phyloP scores from a whole-genome alignment of 37 sponge, comb jelly and placozoan genomes.

The Chondrilla cf. caribensis region DNA sequence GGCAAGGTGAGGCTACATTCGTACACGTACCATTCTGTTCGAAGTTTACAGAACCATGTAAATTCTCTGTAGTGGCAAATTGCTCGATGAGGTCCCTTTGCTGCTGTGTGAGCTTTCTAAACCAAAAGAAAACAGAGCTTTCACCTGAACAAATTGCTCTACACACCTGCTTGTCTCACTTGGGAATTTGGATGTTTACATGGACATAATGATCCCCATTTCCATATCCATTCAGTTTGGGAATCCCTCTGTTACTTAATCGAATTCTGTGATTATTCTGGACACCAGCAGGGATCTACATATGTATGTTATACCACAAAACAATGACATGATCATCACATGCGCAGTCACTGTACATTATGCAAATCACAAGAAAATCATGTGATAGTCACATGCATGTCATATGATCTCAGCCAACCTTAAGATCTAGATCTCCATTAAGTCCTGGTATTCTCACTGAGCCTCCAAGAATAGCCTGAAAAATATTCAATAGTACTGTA shows the following conservation, averaged over 20 bases:
- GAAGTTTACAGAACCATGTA: constrained; percentile 40
- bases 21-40: neutral
- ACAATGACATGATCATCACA: neutral
- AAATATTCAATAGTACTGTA: neutral
- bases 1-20: no score
- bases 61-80: constrained; percentile 52
- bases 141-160: neutral
- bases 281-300: constrained; percentile 83
- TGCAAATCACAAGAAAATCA: neutral
- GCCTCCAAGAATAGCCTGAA: constrained; percentile 84
- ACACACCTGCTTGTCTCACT: constrained; percentile 38
- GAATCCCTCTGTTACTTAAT: constrained; percentile 75
- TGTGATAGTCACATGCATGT: neutral
- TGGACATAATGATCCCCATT: constrained; percentile 90
- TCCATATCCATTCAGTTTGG: constrained; percentile 70
- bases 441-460: constrained; percentile 65
- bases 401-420: constrained; percentile 31
- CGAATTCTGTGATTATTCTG: constrained; percentile 84
- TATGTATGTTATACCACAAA: neutral
- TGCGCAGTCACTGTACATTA: neutral
- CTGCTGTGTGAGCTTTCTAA: constrained; percentile 40
- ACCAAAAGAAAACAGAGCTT: neutral
- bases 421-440: constrained; percentile 76
- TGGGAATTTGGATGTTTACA: constrained; percentile 81
- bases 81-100: constrained; percentile 48